Percentiles rank a stretch among this genome's conserved stretches.
phyloP scores from a whole-genome alignment of 35 echinoderm and acorn worm genomes.

The Heliocidaris tuberculata region DNA sequence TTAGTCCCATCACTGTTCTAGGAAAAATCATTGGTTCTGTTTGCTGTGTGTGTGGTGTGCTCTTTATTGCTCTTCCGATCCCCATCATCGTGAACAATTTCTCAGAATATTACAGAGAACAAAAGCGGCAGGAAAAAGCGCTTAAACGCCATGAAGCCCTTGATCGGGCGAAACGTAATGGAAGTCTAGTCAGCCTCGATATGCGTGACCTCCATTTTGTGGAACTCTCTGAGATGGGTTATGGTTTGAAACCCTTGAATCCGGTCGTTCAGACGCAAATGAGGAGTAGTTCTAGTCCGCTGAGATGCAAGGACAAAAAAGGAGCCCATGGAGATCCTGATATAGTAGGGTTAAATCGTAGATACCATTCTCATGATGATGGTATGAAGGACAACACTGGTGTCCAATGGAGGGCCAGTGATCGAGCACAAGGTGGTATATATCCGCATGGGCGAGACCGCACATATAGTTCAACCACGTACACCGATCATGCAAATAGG shows the following conservation, averaged over 20 bases:
- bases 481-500: conserved; percentile 66
- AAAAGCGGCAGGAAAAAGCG: conserved; percentile 87
- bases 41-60: conserved; percentile 95
- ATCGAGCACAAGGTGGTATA: neutral
- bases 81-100: conserved; percentile 99
- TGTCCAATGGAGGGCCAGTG: conserved; percentile 1
- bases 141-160: conserved; percentile 80
- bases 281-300: conserved; percentile 32
- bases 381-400: conserved; percentile 32
- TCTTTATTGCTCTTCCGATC: conserved; percentile 95
- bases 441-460: conserved; percentile 52
- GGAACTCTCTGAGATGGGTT: conserved; percentile 24
- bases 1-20: conserved; percentile 69
- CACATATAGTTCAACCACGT: conserved; percentile 64
- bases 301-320: neutral
- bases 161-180: conserved; percentile 72
- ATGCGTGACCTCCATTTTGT: conserved; percentile 46
- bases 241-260: neutral
- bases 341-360: conserved; percentile 17
- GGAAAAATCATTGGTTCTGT: conserved; percentile 90
- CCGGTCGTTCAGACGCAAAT: neutral
- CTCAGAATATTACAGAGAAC: conserved; percentile 95
- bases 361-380: conserved; percentile 15
- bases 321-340: neutral
- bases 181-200: conserved; percentile 86